These are phyloP conservation scores for Microcebus lehilahytsara DNA, from an alignment of 2,113 vertebrate genomes.

Conservation along the genomic window DNA sequence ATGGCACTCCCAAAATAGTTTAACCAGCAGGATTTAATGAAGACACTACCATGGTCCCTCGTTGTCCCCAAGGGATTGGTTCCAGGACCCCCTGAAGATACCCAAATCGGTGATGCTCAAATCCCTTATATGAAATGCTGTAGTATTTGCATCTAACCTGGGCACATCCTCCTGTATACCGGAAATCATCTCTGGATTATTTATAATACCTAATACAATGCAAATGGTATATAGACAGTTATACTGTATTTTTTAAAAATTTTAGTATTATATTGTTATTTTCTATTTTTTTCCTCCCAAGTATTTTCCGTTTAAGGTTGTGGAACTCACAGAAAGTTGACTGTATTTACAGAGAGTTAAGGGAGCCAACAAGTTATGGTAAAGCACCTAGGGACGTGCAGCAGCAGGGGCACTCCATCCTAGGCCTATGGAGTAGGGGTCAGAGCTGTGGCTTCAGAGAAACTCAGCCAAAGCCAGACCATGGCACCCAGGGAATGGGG, in stretches of 20 bases:
- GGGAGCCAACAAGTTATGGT: neutral
- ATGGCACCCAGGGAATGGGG: neutral
- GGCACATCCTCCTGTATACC: too few species aligned
- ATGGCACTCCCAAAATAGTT: neutral
- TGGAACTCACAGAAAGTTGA: neutral
- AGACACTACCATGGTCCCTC: neutral
- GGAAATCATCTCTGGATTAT: neutral
- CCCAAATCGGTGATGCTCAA: neutral
- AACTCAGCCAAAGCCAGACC: neutral
- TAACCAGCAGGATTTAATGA: neutral
- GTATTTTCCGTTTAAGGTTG: neutral
- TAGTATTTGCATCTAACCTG: neutral
- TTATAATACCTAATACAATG: neutral
- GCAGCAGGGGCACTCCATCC: neutral
- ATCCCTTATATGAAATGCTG: neutral
- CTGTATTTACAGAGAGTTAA: neutral
- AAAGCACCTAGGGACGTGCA: neutral
- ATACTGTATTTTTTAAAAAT: neutral
- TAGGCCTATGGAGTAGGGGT: neutral
- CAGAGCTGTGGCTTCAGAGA: neutral
- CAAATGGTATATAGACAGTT: neutral
- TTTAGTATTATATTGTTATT: neutral
- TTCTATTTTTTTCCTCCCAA: neutral
- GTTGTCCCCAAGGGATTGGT: neutral
- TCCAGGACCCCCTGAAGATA: neutral